These are phyloP conservation scores for Perizoma affinitatum DNA, from an alignment of 2,888 invertebrate genomes.

Conservation along the genomic window DNA sequence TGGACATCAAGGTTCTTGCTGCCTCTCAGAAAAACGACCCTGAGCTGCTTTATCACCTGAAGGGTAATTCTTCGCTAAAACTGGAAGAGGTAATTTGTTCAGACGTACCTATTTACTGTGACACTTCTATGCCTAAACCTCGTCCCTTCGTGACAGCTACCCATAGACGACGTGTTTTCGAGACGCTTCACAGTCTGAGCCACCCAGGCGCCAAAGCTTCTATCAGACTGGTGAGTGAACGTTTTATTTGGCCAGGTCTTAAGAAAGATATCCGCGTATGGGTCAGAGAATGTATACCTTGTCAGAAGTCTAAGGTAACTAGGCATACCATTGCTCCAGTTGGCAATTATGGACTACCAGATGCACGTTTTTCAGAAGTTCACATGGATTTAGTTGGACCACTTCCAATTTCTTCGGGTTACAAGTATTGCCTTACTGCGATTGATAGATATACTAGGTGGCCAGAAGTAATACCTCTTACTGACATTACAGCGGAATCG, in stretches of 20 bases:
- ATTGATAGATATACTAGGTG: no score
- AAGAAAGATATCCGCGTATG: conserved; percentile 4
- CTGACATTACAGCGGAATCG: conserved; percentile 32
- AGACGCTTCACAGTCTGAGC: no score
- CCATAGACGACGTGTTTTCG: conserved; percentile 12
- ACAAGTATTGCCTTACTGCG: no score
- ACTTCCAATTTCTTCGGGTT: no score
- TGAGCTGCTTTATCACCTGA: conserved; percentile 21
- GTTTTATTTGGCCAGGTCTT: conserved; percentile 8
- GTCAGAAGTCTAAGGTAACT: conserved; percentile 7
- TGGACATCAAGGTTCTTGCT: conserved; percentile 26
- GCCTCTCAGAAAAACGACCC: conserved; percentile 28
- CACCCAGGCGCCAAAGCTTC: not conserved
- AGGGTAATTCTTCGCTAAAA: conserved; percentile 1
- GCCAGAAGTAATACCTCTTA: no score
- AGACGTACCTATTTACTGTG: not conserved
- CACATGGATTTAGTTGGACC: no score
- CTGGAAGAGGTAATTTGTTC: not conserved
- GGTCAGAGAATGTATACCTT: conserved; percentile 9
- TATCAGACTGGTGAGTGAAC: conserved; percentile 4
- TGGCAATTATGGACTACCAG: not conserved
- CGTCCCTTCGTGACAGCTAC: conserved; percentile 3
- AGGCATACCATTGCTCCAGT: conserved; percentile 6
- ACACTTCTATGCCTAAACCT: conserved; percentile 2
- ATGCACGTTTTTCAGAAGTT: no score